Conservation (phyloP, 1,140 invertebrate species). For the Rhopalosiphum maidis region DNA sequence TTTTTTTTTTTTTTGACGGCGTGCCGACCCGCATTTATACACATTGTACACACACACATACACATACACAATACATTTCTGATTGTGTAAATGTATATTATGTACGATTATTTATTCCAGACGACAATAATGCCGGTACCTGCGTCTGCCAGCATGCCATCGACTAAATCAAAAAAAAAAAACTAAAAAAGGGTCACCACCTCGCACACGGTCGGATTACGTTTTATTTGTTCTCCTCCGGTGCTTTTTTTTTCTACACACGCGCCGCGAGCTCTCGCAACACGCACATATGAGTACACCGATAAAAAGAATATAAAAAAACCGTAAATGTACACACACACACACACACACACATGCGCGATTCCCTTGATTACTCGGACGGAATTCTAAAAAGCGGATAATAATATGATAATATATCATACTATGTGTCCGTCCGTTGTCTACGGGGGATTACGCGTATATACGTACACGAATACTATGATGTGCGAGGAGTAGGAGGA, state of each 20-base stretch:
- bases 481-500: neutral
- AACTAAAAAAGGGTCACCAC: constrained; percentile 38
- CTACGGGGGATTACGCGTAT: neutral
- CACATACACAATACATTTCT: constrained; percentile 12
- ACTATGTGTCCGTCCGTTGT: neutral
- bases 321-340: neutral
- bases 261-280: neutral
- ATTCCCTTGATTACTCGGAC: constrained; percentile 19
- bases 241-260: constrained; percentile 14
- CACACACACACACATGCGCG: neutral
- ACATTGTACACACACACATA: neutral
- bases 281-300: neutral
- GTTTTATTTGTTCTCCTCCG: constrained; percentile 44
- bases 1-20: constrained; percentile 25
- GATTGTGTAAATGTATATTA: constrained; percentile 16
- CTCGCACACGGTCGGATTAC: constrained; percentile 39
- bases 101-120: constrained; percentile 32
- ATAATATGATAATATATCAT: constrained; percentile 15
- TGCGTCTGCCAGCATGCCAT: constrained; percentile 26
- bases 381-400: constrained; percentile 26
- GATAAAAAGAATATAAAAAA: neutral
- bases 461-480: neutral
- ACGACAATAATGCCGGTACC: constrained; percentile 46
- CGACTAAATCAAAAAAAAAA: neutral
- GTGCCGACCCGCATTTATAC: constrained; percentile 19